Evolutionary conservation across 2,888 invertebrate genomes (phyloP).

Genomic region (Cantharis flavilabris): DNA sequence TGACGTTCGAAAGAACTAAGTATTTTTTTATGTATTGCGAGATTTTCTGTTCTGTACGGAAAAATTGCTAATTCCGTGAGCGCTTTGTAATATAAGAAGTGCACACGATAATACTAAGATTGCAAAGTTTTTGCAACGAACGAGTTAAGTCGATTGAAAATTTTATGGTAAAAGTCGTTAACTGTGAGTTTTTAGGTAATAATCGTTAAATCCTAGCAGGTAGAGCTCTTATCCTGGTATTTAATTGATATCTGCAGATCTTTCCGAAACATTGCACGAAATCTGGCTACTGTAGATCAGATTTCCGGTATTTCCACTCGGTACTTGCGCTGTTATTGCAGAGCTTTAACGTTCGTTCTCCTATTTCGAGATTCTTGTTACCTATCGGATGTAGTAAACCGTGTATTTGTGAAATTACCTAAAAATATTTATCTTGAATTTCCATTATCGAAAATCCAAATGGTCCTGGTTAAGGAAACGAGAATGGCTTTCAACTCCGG

Average conservation of each 20-base stretch:
- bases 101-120: slow-evolving; percentile 12
- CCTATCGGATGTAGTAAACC: neutral
- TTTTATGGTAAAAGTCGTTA: slow-evolving; percentile 43
- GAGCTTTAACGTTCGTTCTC: slow-evolving; percentile 1
- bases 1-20: neutral
- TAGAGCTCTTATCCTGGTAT: slow-evolving; percentile 43
- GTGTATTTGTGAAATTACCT: neutral
- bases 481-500: neutral
- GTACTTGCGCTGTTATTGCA: slow-evolving; percentile 16
- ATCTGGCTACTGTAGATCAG: slow-evolving; percentile 37
- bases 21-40: neutral
- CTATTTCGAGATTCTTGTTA: neutral
- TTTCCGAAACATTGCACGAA: slow-evolving; percentile 44
- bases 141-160: slow-evolving; percentile 38
- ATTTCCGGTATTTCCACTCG: slow-evolving; percentile 41
- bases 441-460: neutral
- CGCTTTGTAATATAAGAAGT: slow-evolving; percentile 6
- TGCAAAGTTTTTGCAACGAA: slow-evolving; percentile 17
- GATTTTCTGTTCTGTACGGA: neutral
- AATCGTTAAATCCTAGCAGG: slow-evolving; percentile 47
- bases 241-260: slow-evolving; percentile 48
- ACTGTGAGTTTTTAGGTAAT: slow-evolving; percentile 42
- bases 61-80: slow-evolving; percentile 14
- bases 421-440: slow-evolving; percentile 1
- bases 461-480: neutral